phyloP scores from a whole-genome alignment of 2,113 vertebrate species.

The Bagarius yarrelli region DNA sequence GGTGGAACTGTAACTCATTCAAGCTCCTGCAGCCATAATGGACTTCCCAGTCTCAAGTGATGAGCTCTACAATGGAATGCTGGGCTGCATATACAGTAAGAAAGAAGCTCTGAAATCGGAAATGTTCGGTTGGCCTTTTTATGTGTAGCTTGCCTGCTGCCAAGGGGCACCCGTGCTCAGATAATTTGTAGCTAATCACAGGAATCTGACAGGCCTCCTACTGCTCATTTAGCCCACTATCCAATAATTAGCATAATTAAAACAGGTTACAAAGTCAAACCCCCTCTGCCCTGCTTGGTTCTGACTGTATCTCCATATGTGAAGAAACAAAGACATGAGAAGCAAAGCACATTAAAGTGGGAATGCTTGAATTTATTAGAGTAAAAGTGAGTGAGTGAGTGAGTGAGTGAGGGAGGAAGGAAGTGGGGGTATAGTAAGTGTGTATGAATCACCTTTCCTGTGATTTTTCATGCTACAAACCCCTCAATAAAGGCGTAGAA shows the following conservation, averaged over 20 bases:
- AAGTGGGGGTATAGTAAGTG: slow-evolving; percentile 74
- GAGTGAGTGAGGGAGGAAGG: background rate
- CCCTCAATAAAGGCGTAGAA: slow-evolving; percentile 70
- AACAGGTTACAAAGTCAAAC: slow-evolving; percentile 65
- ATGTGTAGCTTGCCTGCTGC: slow-evolving; percentile 8
- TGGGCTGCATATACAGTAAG: slow-evolving; percentile 28
- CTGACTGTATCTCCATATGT: slow-evolving; percentile 62
- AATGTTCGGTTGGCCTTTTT: slow-evolving; percentile 24
- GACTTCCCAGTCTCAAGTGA: slow-evolving; percentile 37
- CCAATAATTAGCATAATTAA: slow-evolving; percentile 80
- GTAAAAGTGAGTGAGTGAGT: slow-evolving; percentile 2
- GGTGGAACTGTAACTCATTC: slow-evolving; percentile 55
- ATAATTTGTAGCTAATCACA: slow-evolving; percentile 66
- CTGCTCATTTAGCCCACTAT: slow-evolving; percentile 76
- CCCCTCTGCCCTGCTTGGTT: slow-evolving; percentile 63
- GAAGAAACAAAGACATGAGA: slow-evolving; percentile 67
- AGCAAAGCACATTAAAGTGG: slow-evolving; percentile 77
- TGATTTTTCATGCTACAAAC: slow-evolving; percentile 65
- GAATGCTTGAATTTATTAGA: slow-evolving; percentile 62
- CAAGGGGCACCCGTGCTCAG: slow-evolving; percentile 33
- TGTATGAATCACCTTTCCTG: slow-evolving; percentile 60
- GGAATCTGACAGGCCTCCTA: slow-evolving; percentile 67
- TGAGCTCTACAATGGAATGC: slow-evolving; percentile 39
- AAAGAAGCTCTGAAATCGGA: slow-evolving; percentile 39
- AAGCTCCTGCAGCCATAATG: slow-evolving; percentile 48